phyloP scores from a whole-genome alignment of 1,140 invertebrate species.

The Drosophila leontia region DNA sequence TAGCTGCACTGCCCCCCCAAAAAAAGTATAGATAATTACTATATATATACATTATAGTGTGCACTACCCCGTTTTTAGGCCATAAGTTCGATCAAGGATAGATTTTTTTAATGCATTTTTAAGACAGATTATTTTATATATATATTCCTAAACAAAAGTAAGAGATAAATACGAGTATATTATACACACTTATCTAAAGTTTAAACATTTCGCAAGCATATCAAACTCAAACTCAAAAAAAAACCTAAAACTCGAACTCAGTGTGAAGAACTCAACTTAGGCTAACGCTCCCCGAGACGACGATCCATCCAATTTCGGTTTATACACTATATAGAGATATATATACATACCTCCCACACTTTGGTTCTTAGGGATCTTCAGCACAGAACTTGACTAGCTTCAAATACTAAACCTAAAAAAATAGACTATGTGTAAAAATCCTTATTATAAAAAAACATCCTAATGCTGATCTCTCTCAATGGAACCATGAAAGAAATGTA shows the following conservation, averaged over 20 bases:
- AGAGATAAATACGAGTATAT: constrained; percentile 24
- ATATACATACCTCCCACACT: constrained; percentile 15
- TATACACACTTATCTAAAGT: constrained; percentile 38
- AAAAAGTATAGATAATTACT: constrained; percentile 38
- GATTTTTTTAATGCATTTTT: constrained; percentile 67
- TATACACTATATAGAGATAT: constrained; percentile 15
- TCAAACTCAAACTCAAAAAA: constrained; percentile 33
- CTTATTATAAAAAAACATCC: constrained; percentile 28
- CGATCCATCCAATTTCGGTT: constrained; percentile 51
- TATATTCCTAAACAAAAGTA: constrained; percentile 31
- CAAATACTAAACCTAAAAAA: constrained; percentile 37
- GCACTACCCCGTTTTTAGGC: constrained; percentile 40
- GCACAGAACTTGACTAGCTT: constrained; percentile 54
- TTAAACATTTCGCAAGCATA: constrained; percentile 57
- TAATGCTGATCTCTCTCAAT: constrained; percentile 50
- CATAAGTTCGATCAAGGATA: constrained; percentile 68
- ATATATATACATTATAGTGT: constrained; percentile 41
- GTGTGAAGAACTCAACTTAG: constrained; percentile 48
- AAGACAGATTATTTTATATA: constrained; percentile 68
- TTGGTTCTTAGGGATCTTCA: constrained; percentile 75
- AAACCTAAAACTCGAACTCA: constrained; percentile 25
- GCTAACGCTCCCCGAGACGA: constrained; percentile 20
- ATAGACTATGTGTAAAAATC: constrained; percentile 51
- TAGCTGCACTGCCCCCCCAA: constrained; percentile 45
- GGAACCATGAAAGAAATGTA: constrained; percentile 48